A percentile compares a stretch with the other conserved stretches of the same genome.
phyloP scores from a whole-genome alignment of 1,140 invertebrate genomes.

The Nymphalis io region DNA sequence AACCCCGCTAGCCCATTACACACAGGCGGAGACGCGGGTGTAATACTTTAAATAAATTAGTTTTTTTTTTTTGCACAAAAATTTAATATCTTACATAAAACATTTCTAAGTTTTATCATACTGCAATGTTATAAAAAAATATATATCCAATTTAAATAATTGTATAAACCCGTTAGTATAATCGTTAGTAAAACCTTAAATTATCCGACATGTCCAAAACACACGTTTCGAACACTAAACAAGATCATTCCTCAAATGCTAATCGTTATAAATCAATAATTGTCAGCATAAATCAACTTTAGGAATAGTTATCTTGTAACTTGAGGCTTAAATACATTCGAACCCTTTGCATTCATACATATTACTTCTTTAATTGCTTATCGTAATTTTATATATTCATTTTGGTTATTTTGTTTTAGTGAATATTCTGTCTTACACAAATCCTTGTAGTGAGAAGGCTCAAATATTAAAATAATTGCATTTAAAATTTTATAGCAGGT shows the following conservation, averaged over 20 bases:
- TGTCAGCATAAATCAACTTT: conserved; percentile 36
- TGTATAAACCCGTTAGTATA: conserved; percentile 7
- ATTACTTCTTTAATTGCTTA: conserved; percentile 16
- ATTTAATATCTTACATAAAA: too few relatives aligned
- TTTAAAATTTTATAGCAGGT: too few relatives aligned
- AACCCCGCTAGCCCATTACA: too few relatives aligned
- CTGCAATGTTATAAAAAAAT: background rate
- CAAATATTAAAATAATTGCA: too few relatives aligned
- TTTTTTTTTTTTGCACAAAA: too few relatives aligned
- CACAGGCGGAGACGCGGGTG: too few relatives aligned
- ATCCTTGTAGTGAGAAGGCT: background rate
- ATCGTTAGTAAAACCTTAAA: conserved; percentile 8
- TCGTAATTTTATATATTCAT: background rate
- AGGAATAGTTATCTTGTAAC: conserved; percentile 24
- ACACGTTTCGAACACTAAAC: conserved; percentile 26
- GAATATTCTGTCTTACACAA: background rate
- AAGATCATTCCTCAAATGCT: conserved; percentile 30
- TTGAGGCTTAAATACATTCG: conserved; percentile 23
- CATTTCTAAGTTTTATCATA: background rate
- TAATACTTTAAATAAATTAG: too few relatives aligned
- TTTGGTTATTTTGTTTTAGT: background rate
- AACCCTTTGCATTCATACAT: conserved; percentile 19
- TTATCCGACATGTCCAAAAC: conserved; percentile 25
- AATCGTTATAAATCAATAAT: conserved; percentile 35
- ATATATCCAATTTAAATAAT: background rate